phyloP scores from a whole-genome alignment of 2,797 vertebrate genomes.

The Tauraco hartlaubi region DNA sequence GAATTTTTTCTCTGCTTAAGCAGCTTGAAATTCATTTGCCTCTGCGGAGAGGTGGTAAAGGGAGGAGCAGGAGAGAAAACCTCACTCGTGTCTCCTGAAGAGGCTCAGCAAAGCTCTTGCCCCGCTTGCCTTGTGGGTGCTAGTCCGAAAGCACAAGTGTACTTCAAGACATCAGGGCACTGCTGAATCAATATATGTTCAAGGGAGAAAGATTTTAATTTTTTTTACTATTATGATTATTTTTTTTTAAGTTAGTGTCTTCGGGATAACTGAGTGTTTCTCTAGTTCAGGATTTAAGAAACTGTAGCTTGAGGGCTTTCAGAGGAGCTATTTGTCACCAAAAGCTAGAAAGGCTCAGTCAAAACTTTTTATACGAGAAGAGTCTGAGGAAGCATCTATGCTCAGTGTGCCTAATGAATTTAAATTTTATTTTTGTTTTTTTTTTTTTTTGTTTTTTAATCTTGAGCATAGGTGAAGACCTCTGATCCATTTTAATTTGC shows the following conservation, averaged over 20 bases:
- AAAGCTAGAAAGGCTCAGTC: background rate
- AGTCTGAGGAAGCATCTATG: background rate
- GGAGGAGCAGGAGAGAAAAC: background rate
- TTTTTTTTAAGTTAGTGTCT: background rate
- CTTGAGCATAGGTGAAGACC: background rate
- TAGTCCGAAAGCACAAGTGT: background rate
- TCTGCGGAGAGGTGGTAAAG: background rate
- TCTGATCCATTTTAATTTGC: background rate
- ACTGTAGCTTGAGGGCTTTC: background rate
- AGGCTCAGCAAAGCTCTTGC: background rate
- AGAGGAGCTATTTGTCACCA: background rate
- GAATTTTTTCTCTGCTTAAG: background rate
- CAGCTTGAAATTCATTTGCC: background rate
- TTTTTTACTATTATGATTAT: no score
- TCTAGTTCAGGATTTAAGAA: background rate
- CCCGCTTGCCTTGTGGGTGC: background rate
- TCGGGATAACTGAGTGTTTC: background rate
- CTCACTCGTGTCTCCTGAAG: background rate
- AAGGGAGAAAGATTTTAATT: background rate
- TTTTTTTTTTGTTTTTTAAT: background rate
- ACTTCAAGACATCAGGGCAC: background rate
- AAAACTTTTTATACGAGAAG: background rate
- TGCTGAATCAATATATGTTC: accelerated
- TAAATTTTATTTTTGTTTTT: no score
- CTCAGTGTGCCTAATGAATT: background rate